These are phyloP conservation scores for Remorina albescens DNA, from an alignment of 2,797 vertebrate species.

Conservation along the genomic window DNA sequence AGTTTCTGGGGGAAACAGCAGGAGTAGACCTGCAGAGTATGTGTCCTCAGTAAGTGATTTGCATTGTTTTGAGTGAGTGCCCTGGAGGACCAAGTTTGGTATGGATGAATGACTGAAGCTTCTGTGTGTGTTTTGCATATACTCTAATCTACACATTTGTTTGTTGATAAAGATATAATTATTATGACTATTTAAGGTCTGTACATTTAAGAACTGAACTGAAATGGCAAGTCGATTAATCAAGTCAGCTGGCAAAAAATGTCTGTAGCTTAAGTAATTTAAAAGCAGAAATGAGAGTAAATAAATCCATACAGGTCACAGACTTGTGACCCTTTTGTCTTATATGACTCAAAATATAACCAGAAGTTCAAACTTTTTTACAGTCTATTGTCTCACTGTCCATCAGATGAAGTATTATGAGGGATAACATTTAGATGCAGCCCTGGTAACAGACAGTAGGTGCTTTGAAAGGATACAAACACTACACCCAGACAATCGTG, in stretches of 20 bases:
- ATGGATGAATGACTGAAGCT: not conserved
- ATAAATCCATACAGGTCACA: too few relatives aligned
- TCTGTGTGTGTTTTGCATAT: not conserved
- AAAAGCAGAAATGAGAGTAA: not conserved
- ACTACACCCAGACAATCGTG: not conserved
- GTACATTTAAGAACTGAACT: not conserved
- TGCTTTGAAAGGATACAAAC: not conserved
- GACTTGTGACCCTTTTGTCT: too few relatives aligned
- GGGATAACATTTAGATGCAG: not conserved
- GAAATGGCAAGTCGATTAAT: too few relatives aligned
- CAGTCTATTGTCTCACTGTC: too few relatives aligned
- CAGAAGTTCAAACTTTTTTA: too few relatives aligned
- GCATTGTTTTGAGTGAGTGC: not conserved
- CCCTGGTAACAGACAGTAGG: not conserved
- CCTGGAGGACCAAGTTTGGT: not conserved
- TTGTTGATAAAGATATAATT: not conserved
- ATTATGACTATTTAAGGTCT: not conserved
- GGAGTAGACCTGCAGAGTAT: not conserved
- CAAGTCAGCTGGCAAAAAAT: constrained; percentile 1
- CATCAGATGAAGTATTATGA: too few relatives aligned
- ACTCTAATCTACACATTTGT: not conserved
- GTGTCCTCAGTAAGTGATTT: constrained; percentile 4
- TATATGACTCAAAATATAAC: too few relatives aligned
- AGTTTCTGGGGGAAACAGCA: constrained; percentile 64
- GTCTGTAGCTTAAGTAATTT: not conserved